phyloP scores from a whole-genome alignment of 2,113 vertebrate genomes.

The Charadrius vociferus region DNA sequence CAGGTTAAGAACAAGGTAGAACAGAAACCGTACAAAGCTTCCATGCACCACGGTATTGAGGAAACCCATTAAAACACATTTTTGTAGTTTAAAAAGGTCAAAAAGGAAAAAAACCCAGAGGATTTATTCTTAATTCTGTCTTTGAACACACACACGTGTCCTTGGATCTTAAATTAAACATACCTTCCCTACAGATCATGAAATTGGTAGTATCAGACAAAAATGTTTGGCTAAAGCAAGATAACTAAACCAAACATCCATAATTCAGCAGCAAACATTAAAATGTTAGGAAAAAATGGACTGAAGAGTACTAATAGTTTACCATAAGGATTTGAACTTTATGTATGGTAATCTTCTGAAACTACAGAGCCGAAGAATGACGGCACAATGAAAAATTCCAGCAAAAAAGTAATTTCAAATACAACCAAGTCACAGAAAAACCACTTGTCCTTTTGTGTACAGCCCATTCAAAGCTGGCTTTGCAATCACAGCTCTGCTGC shows the following conservation, averaged over 20 bases:
- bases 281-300: neutral
- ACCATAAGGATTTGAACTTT: neutral
- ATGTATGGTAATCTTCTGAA: neutral
- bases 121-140: neutral
- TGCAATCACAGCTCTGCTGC: neutral
- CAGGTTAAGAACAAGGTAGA: neutral
- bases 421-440: neutral
- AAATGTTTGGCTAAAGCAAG: neutral
- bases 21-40: neutral
- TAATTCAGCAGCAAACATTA: neutral
- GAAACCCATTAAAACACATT: neutral
- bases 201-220: neutral
- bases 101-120: neutral
- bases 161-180: slow-evolving; percentile 8
- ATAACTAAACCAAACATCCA: neutral
- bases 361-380: neutral
- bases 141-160: neutral
- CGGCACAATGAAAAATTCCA: neutral
- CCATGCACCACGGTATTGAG: neutral
- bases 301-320: neutral
- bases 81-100: neutral
- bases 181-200: neutral
- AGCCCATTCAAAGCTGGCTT: neutral
- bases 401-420: neutral
- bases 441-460: neutral